Percentiles rank a stretch among this genome's conserved stretches.
These are phyloP conservation scores for Scomberomorus guttatus DNA, from an alignment of 2,797 vertebrate species.

Conservation along the genomic window DNA sequence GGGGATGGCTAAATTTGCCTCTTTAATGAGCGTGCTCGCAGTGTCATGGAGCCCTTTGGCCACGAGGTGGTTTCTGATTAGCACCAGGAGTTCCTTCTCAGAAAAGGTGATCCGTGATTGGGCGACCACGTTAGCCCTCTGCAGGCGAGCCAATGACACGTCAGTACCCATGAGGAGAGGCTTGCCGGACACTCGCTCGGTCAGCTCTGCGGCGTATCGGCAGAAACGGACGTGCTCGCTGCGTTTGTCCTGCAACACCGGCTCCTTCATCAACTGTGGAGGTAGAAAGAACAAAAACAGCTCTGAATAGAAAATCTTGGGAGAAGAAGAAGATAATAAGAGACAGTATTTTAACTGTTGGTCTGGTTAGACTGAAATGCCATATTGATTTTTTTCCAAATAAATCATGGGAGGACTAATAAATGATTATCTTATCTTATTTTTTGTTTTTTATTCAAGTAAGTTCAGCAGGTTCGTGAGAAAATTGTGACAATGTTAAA, in stretches of 20 bases:
- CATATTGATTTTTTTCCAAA: too few species aligned
- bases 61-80: conserved; percentile 95
- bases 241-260: conserved; percentile 96
- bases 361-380: background rate
- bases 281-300: background rate
- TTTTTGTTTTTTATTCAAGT: too few species aligned
- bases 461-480: too few species aligned
- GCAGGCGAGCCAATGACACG: conserved; percentile 93
- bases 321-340: too few species aligned
- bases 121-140: conserved; percentile 95
- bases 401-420: too few species aligned
- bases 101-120: conserved; percentile 95
- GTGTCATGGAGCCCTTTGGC: conserved; percentile 95
- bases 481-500: too few species aligned
- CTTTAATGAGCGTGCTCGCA: conserved; percentile 88
- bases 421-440: too few species aligned
- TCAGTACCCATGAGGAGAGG: conserved; percentile 93
- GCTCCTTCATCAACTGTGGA: conserved; percentile 93
- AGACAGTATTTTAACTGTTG: too few species aligned
- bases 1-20: conserved; percentile 91
- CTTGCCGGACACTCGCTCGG: conserved; percentile 94
- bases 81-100: conserved; percentile 94
- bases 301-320: too few species aligned
- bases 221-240: conserved; percentile 97
- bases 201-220: conserved; percentile 93